These are phyloP conservation scores for Euphydryas editha DNA, from an alignment of 2,888 invertebrate species.

Conservation along the genomic window DNA sequence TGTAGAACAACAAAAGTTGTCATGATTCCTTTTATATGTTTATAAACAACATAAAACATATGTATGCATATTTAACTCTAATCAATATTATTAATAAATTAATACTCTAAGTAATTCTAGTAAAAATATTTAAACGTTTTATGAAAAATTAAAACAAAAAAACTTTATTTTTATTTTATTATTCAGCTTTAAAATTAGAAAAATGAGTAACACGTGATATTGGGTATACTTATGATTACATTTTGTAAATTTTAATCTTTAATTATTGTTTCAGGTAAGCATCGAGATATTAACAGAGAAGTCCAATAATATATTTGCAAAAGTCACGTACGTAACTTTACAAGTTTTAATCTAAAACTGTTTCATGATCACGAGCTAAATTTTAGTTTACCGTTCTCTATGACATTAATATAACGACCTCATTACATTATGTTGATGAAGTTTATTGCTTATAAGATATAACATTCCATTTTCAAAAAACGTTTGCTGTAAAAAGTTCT, in stretches of 20 bases:
- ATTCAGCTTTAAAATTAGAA: too few relatives aligned
- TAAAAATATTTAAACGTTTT: too few relatives aligned
- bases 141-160: too few relatives aligned
- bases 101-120: too few relatives aligned
- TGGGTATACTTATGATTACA: background rate
- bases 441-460: background rate
- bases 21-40: too few relatives aligned
- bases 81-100: too few relatives aligned
- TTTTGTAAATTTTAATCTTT: slow-evolving; percentile 35
- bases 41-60: too few relatives aligned
- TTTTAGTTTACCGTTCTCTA: slow-evolving; percentile 10
- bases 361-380: background rate
- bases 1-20: too few relatives aligned
- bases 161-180: too few relatives aligned
- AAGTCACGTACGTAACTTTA: slow-evolving; percentile 3
- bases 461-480: background rate
- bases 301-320: background rate
- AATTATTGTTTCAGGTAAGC: slow-evolving; percentile 66
- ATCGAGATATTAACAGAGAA: background rate
- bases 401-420: slow-evolving; percentile 10
- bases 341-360: slow-evolving; percentile 1
- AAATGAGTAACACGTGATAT: too few relatives aligned
- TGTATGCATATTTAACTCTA: too few relatives aligned
- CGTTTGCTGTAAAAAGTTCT: background rate
- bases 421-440: slow-evolving; percentile 9